A percentile compares a stretch with the other conserved stretches of the same genome.
Conservation (phyloP, 1,140 invertebrate genomes). For the Euura saliciscinereae region DNA sequence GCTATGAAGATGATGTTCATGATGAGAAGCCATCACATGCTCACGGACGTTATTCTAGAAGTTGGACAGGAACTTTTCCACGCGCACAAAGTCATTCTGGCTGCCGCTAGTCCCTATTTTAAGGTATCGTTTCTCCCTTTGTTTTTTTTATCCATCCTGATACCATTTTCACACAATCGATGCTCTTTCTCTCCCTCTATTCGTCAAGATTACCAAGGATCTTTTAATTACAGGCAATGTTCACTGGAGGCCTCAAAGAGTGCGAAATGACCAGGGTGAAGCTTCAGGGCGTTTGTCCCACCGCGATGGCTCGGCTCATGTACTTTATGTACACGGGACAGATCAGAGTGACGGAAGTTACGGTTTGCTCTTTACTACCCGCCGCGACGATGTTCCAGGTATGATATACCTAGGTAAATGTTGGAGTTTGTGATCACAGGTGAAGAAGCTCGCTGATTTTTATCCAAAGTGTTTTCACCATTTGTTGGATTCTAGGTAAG, state of each 20-base stretch:
- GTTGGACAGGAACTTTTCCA: constrained; percentile 85
- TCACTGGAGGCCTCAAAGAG: constrained; percentile 86
- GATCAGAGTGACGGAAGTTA: constrained; percentile 87
- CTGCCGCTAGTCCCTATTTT: constrained; percentile 94
- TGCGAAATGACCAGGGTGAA: constrained; percentile 84
- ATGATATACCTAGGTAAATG: constrained; percentile 24
- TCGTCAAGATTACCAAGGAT: too few relatives aligned
- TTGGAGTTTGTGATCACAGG: not conserved
- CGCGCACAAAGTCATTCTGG: constrained; percentile 90
- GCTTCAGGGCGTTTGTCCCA: constrained; percentile 86
- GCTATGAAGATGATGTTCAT: constrained; percentile 89
- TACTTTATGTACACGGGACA: constrained; percentile 92
- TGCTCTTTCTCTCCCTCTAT: too few relatives aligned
- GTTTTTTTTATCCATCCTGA: not conserved
- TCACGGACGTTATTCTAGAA: constrained; percentile 87
- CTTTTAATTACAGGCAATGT: constrained; percentile 78
- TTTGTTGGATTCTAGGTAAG: constrained; percentile 66
- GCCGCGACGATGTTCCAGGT: constrained; percentile 95
- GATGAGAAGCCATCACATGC: constrained; percentile 86
- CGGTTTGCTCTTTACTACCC: constrained; percentile 87
- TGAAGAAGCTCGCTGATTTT: too few relatives aligned
- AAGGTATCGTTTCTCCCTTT: constrained; percentile 64
- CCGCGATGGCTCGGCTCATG: constrained; percentile 81
- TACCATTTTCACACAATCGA: not conserved
- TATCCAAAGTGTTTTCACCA: too few relatives aligned